Conservation (phyloP, 2,888 invertebrate genomes). For the Saturnia japonica region DNA sequence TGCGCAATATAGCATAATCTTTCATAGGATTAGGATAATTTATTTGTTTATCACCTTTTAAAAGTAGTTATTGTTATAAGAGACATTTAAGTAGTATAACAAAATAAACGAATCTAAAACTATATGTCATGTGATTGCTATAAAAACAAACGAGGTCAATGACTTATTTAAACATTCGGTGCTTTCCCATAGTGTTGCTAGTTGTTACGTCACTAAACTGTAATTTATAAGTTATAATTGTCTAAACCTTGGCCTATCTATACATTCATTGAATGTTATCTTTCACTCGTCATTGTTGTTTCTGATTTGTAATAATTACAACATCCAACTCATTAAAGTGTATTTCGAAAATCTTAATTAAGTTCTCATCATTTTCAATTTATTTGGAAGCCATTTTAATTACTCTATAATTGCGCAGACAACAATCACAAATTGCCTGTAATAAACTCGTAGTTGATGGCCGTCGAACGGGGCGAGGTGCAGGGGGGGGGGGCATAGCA, state of each 20-base stretch:
- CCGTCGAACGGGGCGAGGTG: constrained; percentile 22
- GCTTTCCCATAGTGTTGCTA: background rate
- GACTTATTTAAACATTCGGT: background rate
- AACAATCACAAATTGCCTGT: constrained; percentile 58
- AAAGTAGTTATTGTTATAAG: background rate
- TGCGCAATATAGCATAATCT: too few species aligned
- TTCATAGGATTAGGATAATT: too few species aligned
- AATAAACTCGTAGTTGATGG: constrained; percentile 53
- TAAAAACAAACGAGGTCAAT: background rate
- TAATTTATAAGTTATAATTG: background rate
- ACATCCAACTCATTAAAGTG: background rate
- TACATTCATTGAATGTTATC: background rate
- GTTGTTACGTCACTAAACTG: background rate
- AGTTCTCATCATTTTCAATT: background rate
- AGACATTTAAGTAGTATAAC: background rate
- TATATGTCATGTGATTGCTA: background rate
- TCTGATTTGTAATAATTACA: background rate
- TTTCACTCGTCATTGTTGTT: background rate
- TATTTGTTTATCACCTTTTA: background rate
- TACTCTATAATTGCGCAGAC: constrained; percentile 51
- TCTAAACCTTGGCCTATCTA: background rate
- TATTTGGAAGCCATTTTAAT: constrained; percentile 38
- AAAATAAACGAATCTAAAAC: background rate
- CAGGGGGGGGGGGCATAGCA: constrained; percentile 18
- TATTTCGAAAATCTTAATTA: background rate